A percentile compares a stretch with the other conserved stretches of the same genome.
These are phyloP conservation scores for Drosophila birchii DNA, from an alignment of 2,888 invertebrate genomes.

Conservation along the genomic window DNA sequence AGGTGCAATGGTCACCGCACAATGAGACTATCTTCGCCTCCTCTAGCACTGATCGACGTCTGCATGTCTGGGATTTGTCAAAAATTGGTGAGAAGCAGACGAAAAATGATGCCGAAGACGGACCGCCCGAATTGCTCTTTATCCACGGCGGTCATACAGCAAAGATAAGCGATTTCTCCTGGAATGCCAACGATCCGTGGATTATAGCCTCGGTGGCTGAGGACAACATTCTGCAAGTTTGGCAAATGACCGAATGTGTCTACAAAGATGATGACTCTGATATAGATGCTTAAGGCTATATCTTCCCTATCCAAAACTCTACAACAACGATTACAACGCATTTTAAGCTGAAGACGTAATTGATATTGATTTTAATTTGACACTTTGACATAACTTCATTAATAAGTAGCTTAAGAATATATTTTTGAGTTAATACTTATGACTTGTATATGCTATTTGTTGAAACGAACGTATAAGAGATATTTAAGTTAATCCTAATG, in stretches of 20 bases:
- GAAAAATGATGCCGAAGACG: slow-evolving; percentile 99
- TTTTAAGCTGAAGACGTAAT: no score
- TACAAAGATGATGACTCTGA: slow-evolving; percentile 89
- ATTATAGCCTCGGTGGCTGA: slow-evolving; percentile 99
- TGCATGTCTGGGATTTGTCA: slow-evolving; percentile 99
- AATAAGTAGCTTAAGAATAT: no score
- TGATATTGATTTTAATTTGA: no score
- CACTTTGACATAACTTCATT: no score
- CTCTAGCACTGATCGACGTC: slow-evolving; percentile 97
- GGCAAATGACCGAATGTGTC: slow-evolving; percentile 99
- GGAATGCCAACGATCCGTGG: slow-evolving; percentile 99
- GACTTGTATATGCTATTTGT: no score
- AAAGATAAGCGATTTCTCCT: slow-evolving; percentile 99
- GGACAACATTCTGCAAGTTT: slow-evolving; percentile 99
- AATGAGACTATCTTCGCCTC: slow-evolving; percentile 99
- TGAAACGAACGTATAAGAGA: no score
- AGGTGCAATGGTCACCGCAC: slow-evolving; percentile 99
- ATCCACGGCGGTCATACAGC: slow-evolving; percentile 99
- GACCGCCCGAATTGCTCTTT: slow-evolving; percentile 97
- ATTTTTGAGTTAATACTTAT: no score
- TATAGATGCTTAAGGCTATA: neutral
- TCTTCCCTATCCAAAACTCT: neutral
- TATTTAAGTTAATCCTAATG: neutral
- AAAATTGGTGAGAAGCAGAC: slow-evolving; percentile 99
- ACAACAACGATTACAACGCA: no score